A percentile compares a stretch with the other conserved stretches of the same genome.
Evolutionary conservation across 2,797 vertebrate genomes (phyloP).

Genomic region (Sebastes nivosus): DNA sequence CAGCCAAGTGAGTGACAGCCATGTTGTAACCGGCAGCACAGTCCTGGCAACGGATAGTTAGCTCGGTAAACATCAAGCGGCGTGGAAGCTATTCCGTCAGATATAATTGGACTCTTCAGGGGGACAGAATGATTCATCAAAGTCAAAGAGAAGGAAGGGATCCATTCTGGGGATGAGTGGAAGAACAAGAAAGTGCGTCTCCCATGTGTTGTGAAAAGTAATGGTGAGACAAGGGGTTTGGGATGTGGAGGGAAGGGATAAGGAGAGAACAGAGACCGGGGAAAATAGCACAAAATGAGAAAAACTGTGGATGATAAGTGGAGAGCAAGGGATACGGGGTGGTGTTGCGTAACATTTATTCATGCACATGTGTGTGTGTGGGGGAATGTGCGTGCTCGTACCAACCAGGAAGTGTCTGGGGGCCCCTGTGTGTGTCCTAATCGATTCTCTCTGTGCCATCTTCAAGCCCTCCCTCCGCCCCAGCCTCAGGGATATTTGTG

Average conservation of each 20-base stretch:
- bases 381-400: conserved; percentile 1
- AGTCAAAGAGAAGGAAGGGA: conserved; percentile 42
- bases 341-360: conserved; percentile 53
- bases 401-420: conserved; percentile 38
- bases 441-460: conserved; percentile 72
- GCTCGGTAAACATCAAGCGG: conserved; percentile 50
- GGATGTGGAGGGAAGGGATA: background rate
- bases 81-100: conserved; percentile 33
- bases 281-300: conserved; percentile 55
- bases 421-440: conserved; percentile 41
- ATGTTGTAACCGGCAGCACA: conserved; percentile 22
- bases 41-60: conserved; percentile 34
- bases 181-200: conserved; percentile 21
- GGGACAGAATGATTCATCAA: conserved; percentile 53
- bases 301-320: conserved; percentile 58
- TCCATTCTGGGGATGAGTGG: conserved; percentile 34
- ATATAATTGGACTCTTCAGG: conserved; percentile 57
- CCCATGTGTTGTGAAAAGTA: conserved; percentile 29
- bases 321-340: conserved; percentile 33
- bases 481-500: conserved; percentile 71
- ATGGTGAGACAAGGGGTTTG: conserved; percentile 33
- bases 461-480: conserved; percentile 47
- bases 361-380: background rate
- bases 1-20: conserved; percentile 53
- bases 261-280: conserved; percentile 6